Conservation (phyloP, 2,888 invertebrate genomes). For the Nysson spinosus region DNA sequence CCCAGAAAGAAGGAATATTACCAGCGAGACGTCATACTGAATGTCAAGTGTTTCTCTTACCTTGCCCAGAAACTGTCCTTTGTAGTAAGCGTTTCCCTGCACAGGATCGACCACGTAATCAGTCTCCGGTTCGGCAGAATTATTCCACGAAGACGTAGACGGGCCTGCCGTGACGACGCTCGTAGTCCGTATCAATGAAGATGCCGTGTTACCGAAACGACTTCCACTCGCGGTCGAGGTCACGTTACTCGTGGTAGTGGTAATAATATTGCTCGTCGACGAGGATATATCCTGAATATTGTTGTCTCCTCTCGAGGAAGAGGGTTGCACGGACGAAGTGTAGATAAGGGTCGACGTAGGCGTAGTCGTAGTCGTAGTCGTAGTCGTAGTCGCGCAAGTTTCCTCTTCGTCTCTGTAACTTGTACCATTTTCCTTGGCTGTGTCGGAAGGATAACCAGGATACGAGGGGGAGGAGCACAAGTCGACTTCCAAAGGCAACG, state of each 20-base stretch:
- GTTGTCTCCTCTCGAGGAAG: conserved; percentile 31
- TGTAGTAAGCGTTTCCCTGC: conserved; percentile 71
- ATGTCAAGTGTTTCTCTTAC: conserved; percentile 54
- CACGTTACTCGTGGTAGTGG: conserved; percentile 24
- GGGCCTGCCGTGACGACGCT: conserved; percentile 49
- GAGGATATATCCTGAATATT: conserved; percentile 41
- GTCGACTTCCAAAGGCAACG: conserved; percentile 49
- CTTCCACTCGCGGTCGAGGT: conserved; percentile 42
- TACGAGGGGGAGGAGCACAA: conserved; percentile 34
- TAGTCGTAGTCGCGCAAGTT: conserved; percentile 12
- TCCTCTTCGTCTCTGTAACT: conserved; percentile 47
- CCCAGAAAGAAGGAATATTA: conserved; percentile 31
- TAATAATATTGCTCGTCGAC: conserved; percentile 30
- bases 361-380: conserved; percentile 42
- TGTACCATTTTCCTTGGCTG: conserved; percentile 20
- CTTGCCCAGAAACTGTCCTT: conserved; percentile 72
- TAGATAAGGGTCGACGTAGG: conserved; percentile 56
- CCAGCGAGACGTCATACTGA: conserved; percentile 22
- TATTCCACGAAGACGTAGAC: conserved; percentile 63
- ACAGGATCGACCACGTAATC: conserved; percentile 72
- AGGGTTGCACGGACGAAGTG: conserved; percentile 34
- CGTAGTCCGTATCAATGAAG: conserved; percentile 40
- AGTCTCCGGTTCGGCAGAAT: conserved; percentile 62
- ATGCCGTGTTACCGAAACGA: conserved; percentile 42
- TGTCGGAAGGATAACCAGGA: conserved; percentile 21